These are phyloP conservation scores for Coelopa frigida DNA, from an alignment of 1,140 invertebrate species.

Conservation along the genomic window DNA sequence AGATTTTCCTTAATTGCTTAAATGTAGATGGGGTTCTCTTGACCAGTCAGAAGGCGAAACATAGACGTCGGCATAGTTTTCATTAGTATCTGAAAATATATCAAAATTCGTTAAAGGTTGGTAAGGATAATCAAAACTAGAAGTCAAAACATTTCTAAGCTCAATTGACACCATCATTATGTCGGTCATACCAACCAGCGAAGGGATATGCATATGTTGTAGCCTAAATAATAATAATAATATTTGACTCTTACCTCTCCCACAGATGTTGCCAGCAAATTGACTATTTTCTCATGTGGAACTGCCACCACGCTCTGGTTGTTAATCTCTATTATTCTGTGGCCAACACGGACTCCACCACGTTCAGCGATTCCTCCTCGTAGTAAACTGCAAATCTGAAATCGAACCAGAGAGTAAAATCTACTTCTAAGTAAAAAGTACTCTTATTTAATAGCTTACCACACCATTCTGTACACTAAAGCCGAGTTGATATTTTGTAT, in stretches of 20 bases:
- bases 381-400: constrained; percentile 92
- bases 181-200: too few species aligned
- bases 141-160: too few species aligned
- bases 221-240: not conserved
- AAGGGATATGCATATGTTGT: not conserved
- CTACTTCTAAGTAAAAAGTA: too few species aligned
- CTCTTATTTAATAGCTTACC: constrained; percentile 57
- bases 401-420: too few species aligned
- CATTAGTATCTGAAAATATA: constrained; percentile 86
- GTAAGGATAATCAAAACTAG: not conserved
- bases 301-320: constrained; percentile 98
- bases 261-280: constrained; percentile 94
- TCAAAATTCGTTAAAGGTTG: constrained; percentile 3
- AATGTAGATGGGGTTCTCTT: constrained; percentile 98
- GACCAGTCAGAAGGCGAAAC: constrained; percentile 96
- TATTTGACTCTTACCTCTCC: constrained; percentile 72
- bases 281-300: constrained; percentile 98
- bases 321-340: constrained; percentile 99
- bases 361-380: constrained; percentile 97
- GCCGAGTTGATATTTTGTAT: constrained; percentile 98
- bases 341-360: constrained; percentile 95
- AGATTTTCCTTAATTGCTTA: constrained; percentile 49
- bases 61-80: constrained; percentile 99
- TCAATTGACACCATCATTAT: too few species aligned
- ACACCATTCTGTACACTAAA: constrained; percentile 99